Evolutionary conservation across 2,797 vertebrate species (phyloP), one percentile per base, ranked within the genome.

Genomic region (Muscicapa striata): DNA sequence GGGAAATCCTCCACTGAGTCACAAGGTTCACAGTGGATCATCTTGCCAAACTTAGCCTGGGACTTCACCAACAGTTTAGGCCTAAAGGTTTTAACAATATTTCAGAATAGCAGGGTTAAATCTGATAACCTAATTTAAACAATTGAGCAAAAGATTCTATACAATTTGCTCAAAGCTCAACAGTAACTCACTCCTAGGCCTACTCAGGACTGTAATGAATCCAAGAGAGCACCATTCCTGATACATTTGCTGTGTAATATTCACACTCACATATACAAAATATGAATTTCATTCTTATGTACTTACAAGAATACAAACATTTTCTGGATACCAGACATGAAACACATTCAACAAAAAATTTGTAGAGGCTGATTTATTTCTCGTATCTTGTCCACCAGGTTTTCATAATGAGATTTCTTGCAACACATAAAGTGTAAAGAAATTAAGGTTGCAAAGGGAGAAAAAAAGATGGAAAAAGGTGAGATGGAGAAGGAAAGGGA

Each of bases 151-250:
- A n/a, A 30, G 11, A 18, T 21, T 49, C 16, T 29, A 5, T 21
- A n/a, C 36, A 38, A 68, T 63, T 43, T 49, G 4, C 43, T n/a
- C 43, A 15, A 43, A 55, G 9, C 41, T 43, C 32, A 29, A 3
- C 19, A 55, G 63, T 11, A 55, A 24, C 27, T 49, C 3, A 0
- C 6, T 46, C 4, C 19, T 1, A 55, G 24, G 6, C 24, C 54
- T 34, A 0, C 12, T 52, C 18, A 59, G 9, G 38, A 46, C 30
- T 26, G 1, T 11, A 13, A 41, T 10, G 54, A 46, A 38, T 15
- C 17, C 43, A 34, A 22, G 18, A 27, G 11, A 67, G 10, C 11
- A 14, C 1, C 36, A 20, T 22, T 55, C 11, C 45, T 26, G 15
- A 6, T 3, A 4, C 63, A 15, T 68, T 46, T 27, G n/a, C 46